Evolutionary conservation across 2,888 invertebrate genomes (phyloP).

Genomic region (Drosophila setosimentum): DNA sequence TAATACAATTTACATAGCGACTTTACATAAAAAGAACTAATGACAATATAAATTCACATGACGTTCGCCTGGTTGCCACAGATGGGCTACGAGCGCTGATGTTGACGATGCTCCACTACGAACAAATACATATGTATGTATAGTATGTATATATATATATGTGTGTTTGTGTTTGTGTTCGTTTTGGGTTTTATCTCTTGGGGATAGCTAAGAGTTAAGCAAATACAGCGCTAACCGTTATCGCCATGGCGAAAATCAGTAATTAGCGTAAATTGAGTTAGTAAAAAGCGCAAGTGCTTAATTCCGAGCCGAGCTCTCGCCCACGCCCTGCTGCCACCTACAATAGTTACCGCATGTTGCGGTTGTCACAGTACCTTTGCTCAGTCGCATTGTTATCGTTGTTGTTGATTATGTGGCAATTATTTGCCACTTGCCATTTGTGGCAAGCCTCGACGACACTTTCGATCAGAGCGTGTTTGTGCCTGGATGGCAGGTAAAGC

Average conservation of each 20-base stretch:
- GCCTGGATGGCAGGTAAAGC: constrained; percentile 59
- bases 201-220: constrained; percentile 15
- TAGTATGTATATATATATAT: not conserved
- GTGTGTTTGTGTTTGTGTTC: not conserved
- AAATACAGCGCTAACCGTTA: constrained; percentile 41
- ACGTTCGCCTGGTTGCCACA: constrained; percentile 56
- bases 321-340: constrained; percentile 10
- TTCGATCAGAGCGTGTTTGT: constrained; percentile 48
- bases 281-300: constrained; percentile 76
- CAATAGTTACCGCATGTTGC: constrained; percentile 57
- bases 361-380: constrained; percentile 28
- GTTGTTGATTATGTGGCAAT: constrained; percentile 75
- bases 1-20: constrained; percentile 65
- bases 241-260: constrained; percentile 73
- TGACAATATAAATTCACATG: constrained; percentile 74
- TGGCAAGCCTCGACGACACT: constrained; percentile 57
- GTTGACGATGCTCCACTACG: constrained; percentile 30
- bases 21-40: constrained; percentile 70
- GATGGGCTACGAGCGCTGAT: constrained; percentile 57
- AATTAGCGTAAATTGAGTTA: constrained; percentile 80
- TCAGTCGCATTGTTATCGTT: constrained; percentile 5
- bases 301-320: constrained; percentile 44
- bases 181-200: constrained; percentile 30
- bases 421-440: constrained; percentile 77
- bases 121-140: constrained; percentile 4